Percentiles rank a stretch among this genome's conserved stretches.
Evolutionary conservation across 2,797 vertebrate genomes (phyloP).

Genomic region (Myripristis murdjan): DNA sequence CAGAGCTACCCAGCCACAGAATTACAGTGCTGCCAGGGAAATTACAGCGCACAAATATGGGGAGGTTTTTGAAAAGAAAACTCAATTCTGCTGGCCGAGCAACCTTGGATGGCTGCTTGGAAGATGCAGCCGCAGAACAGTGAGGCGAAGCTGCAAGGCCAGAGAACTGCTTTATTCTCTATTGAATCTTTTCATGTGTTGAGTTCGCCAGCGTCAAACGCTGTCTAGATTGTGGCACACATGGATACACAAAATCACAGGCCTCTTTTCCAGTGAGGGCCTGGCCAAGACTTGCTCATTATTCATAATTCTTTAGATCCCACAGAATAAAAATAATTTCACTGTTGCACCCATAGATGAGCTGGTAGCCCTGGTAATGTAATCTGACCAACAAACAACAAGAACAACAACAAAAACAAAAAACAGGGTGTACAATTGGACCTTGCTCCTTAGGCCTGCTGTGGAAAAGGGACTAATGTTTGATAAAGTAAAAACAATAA

Average conservation of each 20-base stretch:
- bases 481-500: too few species aligned
- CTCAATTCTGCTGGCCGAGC: constrained; percentile 52
- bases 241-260: too few species aligned
- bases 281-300: too few species aligned
- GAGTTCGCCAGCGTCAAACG: constrained; percentile 9
- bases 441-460: too few species aligned
- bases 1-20: background rate
- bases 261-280: too few species aligned
- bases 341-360: too few species aligned
- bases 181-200: background rate
- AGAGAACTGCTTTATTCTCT: background rate
- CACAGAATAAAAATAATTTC: background rate
- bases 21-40: constrained; percentile 1
- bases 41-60: background rate
- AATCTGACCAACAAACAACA: too few species aligned
- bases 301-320: background rate
- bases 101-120: constrained; percentile 33
- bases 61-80: constrained; percentile 16
- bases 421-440: too few species aligned
- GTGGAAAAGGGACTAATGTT: too few species aligned
- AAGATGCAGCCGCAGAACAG: constrained; percentile 41
- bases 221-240: too few species aligned
- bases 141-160: background rate
- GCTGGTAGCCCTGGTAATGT: too few species aligned
- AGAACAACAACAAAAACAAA: too few species aligned